Conservation (phyloP, 2,113 vertebrate genomes). For the Hippocampus guttulatus region DNA sequence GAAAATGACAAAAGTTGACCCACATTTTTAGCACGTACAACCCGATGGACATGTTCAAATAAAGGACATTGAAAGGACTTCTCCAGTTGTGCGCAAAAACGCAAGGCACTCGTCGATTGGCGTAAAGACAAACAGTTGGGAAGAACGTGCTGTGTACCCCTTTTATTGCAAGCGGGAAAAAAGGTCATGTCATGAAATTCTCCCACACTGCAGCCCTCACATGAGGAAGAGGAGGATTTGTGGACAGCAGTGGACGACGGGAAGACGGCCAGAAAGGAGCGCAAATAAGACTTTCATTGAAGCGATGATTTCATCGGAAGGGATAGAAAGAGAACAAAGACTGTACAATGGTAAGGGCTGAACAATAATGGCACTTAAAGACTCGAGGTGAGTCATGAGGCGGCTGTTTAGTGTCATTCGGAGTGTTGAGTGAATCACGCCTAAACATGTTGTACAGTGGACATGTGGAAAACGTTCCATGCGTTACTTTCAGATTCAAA, state of each 20-base stretch:
- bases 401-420: neutral
- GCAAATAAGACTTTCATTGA: constrained; percentile 31
- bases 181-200: constrained; percentile 27
- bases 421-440: neutral
- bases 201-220: constrained; percentile 14
- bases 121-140: neutral
- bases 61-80: neutral
- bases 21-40: no score
- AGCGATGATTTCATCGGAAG: constrained; percentile 21
- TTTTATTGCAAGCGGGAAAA: constrained; percentile 50
- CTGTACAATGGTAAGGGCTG: constrained; percentile 25
- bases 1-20: no score
- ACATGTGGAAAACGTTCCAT: neutral
- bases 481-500: constrained; percentile 13
- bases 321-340: constrained; percentile 27
- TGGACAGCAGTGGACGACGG: constrained; percentile 5
- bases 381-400: constrained; percentile 11
- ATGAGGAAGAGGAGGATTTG: constrained; percentile 23
- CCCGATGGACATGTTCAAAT: neutral
- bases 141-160: constrained; percentile 17
- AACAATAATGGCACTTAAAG: constrained; percentile 32
- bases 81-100: neutral
- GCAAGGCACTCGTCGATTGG: neutral
- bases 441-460: constrained; percentile 1
- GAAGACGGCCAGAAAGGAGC: constrained; percentile 10